Conservation (phyloP, 2,113 vertebrate species). For the Tachycineta bicolor region DNA sequence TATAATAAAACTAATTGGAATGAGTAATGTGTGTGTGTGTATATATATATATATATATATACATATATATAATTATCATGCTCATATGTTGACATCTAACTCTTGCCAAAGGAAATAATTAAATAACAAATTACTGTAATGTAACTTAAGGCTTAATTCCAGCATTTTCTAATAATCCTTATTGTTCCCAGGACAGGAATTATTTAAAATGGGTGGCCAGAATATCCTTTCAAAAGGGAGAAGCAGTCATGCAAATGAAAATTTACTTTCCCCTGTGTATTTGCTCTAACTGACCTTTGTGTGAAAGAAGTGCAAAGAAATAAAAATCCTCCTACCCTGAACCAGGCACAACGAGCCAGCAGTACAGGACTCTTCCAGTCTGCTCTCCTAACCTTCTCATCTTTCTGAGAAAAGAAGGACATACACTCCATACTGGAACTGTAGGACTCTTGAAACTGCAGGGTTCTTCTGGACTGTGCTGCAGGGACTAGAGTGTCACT, state of each 20-base stretch:
- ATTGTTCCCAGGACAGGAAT: not conserved
- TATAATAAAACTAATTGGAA: constrained; percentile 10
- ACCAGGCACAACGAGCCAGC: not conserved
- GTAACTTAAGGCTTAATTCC: not conserved
- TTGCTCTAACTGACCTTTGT: not conserved
- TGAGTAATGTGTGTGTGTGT: not conserved
- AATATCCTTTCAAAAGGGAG: not conserved
- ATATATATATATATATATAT: not conserved
- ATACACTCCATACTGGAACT: not conserved
- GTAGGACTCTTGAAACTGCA: not conserved
- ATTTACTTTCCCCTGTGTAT: not conserved
- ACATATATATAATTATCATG: not conserved
- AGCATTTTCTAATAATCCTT: not conserved
- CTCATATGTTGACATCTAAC: constrained; percentile 5
- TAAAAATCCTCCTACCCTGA: not conserved
- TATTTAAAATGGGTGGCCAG: not conserved
- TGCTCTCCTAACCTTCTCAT: not conserved
- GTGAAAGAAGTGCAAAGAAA: not conserved
- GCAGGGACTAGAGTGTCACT: not conserved
- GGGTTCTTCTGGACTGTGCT: not conserved
- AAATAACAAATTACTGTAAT: not conserved
- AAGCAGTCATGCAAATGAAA: not conserved
- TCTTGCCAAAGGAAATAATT: constrained; percentile 21
- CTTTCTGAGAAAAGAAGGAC: not conserved
- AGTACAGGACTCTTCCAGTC: not conserved